These are phyloP conservation scores for Zoroaster sp. DNA, from an alignment of 53 echinoderm and acorn worm genomes.

Conservation along the genomic window DNA sequence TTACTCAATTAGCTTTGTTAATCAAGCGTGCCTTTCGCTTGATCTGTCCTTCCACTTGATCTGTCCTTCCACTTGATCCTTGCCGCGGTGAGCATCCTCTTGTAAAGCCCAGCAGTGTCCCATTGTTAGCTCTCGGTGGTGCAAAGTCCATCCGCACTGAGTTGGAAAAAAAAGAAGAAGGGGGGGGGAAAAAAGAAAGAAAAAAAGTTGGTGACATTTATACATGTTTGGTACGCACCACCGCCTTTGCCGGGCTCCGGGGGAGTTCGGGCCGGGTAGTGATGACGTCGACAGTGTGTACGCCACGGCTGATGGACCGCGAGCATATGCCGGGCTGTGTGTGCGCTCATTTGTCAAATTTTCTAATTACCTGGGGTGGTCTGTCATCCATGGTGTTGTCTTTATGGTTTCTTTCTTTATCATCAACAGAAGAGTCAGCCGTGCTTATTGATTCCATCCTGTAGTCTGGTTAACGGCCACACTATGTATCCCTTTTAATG, in stretches of 20 bases:
- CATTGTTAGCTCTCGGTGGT: neutral
- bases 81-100: too few species aligned
- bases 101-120: neutral
- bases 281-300: neutral
- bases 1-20: neutral
- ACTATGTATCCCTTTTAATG: neutral
- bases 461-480: neutral
- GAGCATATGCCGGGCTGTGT: neutral
- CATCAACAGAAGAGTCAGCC: neutral
- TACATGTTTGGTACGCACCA: neutral
- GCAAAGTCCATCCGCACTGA: neutral
- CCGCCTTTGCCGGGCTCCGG: neutral
- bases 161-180: too few species aligned
- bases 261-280: neutral
- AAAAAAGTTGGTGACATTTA: neutral
- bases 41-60: too few species aligned
- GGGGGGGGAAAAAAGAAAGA: too few species aligned
- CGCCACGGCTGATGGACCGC: neutral
- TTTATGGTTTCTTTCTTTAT: neutral
- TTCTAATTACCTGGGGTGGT: neutral
- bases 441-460: neutral
- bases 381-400: constrained; percentile 3
- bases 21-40: too few species aligned
- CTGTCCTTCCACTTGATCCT: too few species aligned
- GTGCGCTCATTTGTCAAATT: constrained; percentile 11